Base-by-base conservation (phyloP, 1,140 invertebrate genomes). In the Lanistes nyassanus region DNA sequence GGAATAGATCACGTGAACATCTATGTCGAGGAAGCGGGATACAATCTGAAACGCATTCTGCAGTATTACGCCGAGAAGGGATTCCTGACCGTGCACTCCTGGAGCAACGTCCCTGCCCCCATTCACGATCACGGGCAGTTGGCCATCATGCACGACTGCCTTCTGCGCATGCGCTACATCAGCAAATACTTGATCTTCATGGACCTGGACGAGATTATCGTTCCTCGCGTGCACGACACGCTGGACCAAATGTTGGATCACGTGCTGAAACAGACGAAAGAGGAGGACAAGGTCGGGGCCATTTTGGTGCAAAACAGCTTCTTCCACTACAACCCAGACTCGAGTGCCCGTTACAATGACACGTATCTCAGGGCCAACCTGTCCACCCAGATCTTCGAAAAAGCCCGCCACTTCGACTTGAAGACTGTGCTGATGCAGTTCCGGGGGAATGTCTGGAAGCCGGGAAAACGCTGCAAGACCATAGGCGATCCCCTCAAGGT, bases 141-240 rank as follows among this genome's bases (percentile, higher is more conserved):
- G 11, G 60, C n/a, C 21, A 68, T 58, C 19, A 68, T 78, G 2
- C 75, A 78, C 37, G 77, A 78, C 55, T 78, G 76, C 23, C 34
- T 78, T 16, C 70, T 75, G 34, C 34, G 77, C 26, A 78, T 75
- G 29, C 67, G 55, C n/a, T 36, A 72, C 9, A 31, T 47, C 3
- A 47, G 37, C 7, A 74, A 75, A 34, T 75, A 65, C 36, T 36
- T 78, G 26, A 66, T 70, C 7, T 26, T 75, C 36, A n/a, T 60
- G 2, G 77, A 78, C 42, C 11, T 72, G n/a, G 76, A 75, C 47
- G 77, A 78, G 67, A 21, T 71, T 39, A 56, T 75, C 64, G 64
- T 78, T 21, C 77, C 73, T 26, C 39, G 34, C 19, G 60, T 37
- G 2, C 31, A 72, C n/a, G 51, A 42, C 39, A 58, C 62, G 39